Base-by-base conservation (phyloP, 2,797 vertebrate genomes). In the Alca torda region DNA sequence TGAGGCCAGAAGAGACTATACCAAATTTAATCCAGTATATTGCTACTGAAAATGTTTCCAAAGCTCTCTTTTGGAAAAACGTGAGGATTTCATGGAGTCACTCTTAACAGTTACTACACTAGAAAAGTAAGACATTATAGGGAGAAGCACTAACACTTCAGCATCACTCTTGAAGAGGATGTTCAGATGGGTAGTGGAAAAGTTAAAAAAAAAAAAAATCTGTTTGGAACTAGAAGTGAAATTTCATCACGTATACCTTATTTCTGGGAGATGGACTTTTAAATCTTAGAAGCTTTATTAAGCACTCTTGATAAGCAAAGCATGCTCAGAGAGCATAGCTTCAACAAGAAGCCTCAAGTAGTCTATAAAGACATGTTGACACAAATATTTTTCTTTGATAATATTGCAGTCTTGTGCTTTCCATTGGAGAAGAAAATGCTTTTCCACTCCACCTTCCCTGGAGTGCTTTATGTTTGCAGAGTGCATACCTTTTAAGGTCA, bases 401-500 rank as follows among this genome's bases (percentile, higher is more conserved):
- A 43, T 91, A 87, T 16, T 78, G 16, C 16, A 63, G 50, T 82
- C 37, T 87, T 1, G 0, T 51, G 72, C 21, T 76, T 87, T 79
- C 37, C 12, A 17, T 4, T 82, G 83, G 73, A 87, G 54, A 79
- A 61, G 21, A 92, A 60, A 14, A 43, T 59, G 13, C 7, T 86
- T 93, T 33, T 33, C 31, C 41, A 51, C 48, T 84, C 41, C 45
- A 54, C 53, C 30, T 82, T 88, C 39, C 23, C 31, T 63, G 48
- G 19, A 93, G 63, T 87, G 63, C 33, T 86, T 80, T 89, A 2
- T 64, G 33, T 92, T 90, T 90, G 68, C 60, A 83, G 53, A 57
- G 23, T 74, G n/a, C 81, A 77, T 92, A 48, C n/a, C 60, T 94
- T 89, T 89, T 54, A 39, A 89, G 53, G 72, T 70, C 67, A 74